Base-by-base conservation (phyloP, 2,888 invertebrate species). In the Agrilus cyanescens region DNA sequence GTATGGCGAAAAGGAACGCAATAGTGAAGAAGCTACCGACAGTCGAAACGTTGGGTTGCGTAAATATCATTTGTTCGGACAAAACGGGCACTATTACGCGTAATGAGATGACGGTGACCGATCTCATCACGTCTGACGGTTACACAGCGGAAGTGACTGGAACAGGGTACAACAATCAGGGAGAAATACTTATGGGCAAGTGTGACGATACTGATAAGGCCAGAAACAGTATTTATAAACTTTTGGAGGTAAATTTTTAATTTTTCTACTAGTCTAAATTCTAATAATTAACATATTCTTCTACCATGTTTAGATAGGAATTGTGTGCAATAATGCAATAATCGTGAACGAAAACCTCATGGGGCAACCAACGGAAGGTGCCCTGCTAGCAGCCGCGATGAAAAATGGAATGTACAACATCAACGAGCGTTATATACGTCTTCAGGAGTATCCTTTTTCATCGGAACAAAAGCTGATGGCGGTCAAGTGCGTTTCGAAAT, bases 101-200 rank as follows among this genome's bases (percentile, higher is more conserved):
- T 67, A 98, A 99, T 68, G 97, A 98, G 70, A 99, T 99, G 98
- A 97, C 98, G 0, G 96, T 91, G n/a, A 94, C 94, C 2, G 81
- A 85, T 20, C 78, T 98, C 45, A 80, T 89, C 15, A 93, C 96
- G 1, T 85, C 94, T 0, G 94, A 95, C 59, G 91, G 90, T 0
- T 86, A 87, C 56, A 76, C 85, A 50, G 96, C 94, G 3, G 93
- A 95, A 67, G 84, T 90, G 36, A 82, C 86, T 1, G 96, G 95
- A 18, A 86, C 91, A 10, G 96, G 96, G 0, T 96, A 96, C 66
- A 87, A 85, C 62, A 78, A 83, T 49, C 75, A 80, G 44, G 96
- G 95, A 0, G 86, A 91, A 59, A 78, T 94, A 18, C 78, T 83
- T 53, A 71, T 89, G 47, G 75, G 80, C 41, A 85, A 85, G 63